Evolutionary conservation across 2,888 invertebrate species (phyloP).

Genomic region (Creontiades dilutus): DNA sequence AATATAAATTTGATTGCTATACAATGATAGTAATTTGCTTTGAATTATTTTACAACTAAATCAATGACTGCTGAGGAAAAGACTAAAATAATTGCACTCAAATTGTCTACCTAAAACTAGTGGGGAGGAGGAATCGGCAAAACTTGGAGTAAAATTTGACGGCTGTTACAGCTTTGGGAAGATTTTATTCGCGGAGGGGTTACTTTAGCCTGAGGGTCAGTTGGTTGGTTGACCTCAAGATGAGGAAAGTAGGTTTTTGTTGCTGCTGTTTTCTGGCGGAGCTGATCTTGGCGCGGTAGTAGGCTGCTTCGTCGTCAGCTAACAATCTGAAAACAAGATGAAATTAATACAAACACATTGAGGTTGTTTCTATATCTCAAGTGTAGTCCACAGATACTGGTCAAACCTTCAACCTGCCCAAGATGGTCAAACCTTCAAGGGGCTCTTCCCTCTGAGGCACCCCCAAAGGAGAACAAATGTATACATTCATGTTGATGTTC

Average conservation of each 20-base stretch:
- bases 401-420: too few relatives aligned
- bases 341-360: too few relatives aligned
- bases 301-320: constrained; percentile 57
- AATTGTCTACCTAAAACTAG: background rate
- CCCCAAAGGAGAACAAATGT: too few relatives aligned
- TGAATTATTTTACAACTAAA: background rate
- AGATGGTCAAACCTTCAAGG: too few relatives aligned
- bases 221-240: constrained; percentile 55
- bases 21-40: background rate
- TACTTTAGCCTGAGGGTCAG: constrained; percentile 55
- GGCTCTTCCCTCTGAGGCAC: too few relatives aligned
- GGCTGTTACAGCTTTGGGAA: background rate
- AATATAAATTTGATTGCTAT: background rate
- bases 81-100: constrained; percentile 32
- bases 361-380: too few relatives aligned
- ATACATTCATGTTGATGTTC: too few relatives aligned
- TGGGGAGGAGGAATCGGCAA: background rate
- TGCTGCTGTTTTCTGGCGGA: background rate
- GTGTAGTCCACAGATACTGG: too few relatives aligned
- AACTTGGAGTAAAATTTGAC: background rate
- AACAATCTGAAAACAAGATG: constrained; percentile 39
- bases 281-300: constrained; percentile 54
- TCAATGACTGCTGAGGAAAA: background rate
- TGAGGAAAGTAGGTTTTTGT: constrained; percentile 54
- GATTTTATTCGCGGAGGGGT: constrained; percentile 6